These are phyloP conservation scores for Epizoanthus rinbou DNA, from an alignment of 92 coral and sea anemone genomes.

Conservation along the genomic window DNA sequence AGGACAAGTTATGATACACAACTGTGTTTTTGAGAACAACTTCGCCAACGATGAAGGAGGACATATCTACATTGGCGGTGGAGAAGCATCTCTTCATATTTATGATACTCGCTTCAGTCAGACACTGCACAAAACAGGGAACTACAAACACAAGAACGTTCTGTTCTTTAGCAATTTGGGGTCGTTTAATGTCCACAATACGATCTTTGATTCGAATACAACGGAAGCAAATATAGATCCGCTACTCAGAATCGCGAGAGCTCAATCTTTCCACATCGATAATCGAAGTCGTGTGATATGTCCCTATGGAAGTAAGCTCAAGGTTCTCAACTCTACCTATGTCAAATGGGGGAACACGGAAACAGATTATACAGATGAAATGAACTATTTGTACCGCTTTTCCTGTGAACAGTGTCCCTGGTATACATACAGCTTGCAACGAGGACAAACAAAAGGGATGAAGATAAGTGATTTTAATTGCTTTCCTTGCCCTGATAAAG, in stretches of 20 bases:
- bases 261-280: constrained; percentile 7
- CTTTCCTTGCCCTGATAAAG: not conserved
- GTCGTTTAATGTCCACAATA: not conserved
- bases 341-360: constrained; percentile 29
- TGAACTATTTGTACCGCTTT: constrained; percentile 15
- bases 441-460: constrained; percentile 21
- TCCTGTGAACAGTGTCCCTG: constrained; percentile 28
- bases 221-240: constrained; percentile 12
- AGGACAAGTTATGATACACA: not conserved
- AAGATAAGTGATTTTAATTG: constrained; percentile 12
- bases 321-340: constrained; percentile 21
- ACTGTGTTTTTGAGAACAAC: constrained; percentile 16
- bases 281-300: constrained; percentile 4
- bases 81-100: constrained; percentile 10
- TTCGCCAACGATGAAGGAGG: constrained; percentile 29
- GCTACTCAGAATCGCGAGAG: constrained; percentile 13
- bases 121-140: not conserved
- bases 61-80: constrained; percentile 20
- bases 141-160: constrained; percentile 10
- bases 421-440: constrained; percentile 15
- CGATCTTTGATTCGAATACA: constrained; percentile 18
- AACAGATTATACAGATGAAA: not conserved
- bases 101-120: not conserved
- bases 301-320: constrained; percentile 33
- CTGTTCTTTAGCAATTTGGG: constrained; percentile 28